These are phyloP conservation scores for Trichomycterus rosablanca DNA, from an alignment of 2,113 vertebrate species.

Conservation along the genomic window DNA sequence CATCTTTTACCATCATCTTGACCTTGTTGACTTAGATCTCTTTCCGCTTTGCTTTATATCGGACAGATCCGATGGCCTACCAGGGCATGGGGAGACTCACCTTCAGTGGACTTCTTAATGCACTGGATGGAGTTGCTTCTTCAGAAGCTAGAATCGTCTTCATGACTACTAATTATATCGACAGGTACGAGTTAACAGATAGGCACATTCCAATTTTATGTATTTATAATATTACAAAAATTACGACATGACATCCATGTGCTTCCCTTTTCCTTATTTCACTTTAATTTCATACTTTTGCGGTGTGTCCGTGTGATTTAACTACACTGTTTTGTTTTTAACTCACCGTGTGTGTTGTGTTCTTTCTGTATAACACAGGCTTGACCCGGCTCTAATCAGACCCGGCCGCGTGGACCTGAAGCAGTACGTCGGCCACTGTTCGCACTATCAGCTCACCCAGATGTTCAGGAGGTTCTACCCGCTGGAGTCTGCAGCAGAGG, in stretches of 20 bases:
- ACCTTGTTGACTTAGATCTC: too few relatives aligned
- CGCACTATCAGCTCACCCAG: conserved; percentile 77
- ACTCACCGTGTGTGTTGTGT: neutral
- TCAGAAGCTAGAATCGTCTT: conserved; percentile 95
- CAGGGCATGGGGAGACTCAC: conserved; percentile 94
- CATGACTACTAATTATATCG: conserved; percentile 96
- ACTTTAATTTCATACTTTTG: too few relatives aligned
- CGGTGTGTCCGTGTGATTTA: too few relatives aligned
- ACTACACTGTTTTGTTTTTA: neutral
- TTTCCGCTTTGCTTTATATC: neutral
- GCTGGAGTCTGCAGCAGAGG: conserved; percentile 56
- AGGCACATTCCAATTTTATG: too few relatives aligned
- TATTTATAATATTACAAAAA: too few relatives aligned
- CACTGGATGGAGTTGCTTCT: conserved; percentile 92
- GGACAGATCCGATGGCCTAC: conserved; percentile 79
- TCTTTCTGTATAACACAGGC: conserved; percentile 58
- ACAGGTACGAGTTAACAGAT: conserved; percentile 75
- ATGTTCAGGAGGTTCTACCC: conserved; percentile 95
- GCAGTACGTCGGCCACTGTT: conserved; percentile 89
- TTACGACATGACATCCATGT: too few relatives aligned
- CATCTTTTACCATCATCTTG: too few relatives aligned
- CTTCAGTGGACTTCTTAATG: conserved; percentile 92
- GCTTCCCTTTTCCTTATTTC: too few relatives aligned
- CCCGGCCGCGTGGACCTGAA: conserved; percentile 91
- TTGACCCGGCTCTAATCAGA: conserved; percentile 89